phyloP scores from a whole-genome alignment of 1,140 invertebrate genomes.

The Megalonaias nervosa region DNA sequence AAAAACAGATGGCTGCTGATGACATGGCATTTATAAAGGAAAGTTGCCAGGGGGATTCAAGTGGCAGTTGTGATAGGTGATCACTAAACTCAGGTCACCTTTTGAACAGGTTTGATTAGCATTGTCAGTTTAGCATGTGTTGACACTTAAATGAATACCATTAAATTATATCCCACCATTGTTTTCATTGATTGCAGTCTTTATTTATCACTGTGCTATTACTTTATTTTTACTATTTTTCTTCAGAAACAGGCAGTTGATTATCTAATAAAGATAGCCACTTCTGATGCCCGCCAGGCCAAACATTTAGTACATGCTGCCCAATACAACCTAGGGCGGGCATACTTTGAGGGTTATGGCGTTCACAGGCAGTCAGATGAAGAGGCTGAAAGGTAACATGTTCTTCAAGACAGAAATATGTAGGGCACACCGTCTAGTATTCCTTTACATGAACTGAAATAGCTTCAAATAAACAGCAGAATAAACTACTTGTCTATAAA shows the following conservation, averaged over 20 bases:
- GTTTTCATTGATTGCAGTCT: background rate
- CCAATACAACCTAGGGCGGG: conserved; percentile 67
- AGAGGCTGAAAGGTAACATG: conserved; percentile 66
- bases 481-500: too few species aligned
- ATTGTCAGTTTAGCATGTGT: conserved; percentile 13
- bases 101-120: background rate
- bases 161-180: background rate
- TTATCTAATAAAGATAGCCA: conserved; percentile 60
- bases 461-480: too few species aligned
- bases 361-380: conserved; percentile 62
- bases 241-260: conserved; percentile 61
- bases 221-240: background rate
- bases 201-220: background rate
- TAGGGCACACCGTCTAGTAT: background rate
- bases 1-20: too few species aligned
- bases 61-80: too few species aligned
- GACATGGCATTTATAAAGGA: too few species aligned
- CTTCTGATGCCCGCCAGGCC: conserved; percentile 38
- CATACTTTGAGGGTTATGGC: conserved; percentile 70
- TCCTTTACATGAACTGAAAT: background rate
- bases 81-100: too few species aligned
- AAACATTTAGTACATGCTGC: conserved; percentile 62
- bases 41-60: too few species aligned
- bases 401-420: background rate
- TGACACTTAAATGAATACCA: background rate